Conservation (phyloP, 1,140 invertebrate genomes). For the Copidosoma floridanum region DNA sequence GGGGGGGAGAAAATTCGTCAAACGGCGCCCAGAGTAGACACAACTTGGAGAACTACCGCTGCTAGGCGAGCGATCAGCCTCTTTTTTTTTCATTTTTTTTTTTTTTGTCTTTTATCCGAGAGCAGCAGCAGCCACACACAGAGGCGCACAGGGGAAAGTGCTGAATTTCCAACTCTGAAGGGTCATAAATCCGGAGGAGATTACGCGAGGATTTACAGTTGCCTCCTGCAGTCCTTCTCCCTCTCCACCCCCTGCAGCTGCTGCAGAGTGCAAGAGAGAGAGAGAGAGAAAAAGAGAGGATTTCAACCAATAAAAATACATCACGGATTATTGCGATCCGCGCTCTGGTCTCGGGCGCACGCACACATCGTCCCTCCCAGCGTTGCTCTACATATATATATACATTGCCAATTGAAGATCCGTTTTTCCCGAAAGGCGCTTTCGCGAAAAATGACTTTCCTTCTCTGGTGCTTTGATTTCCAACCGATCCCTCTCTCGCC, state of each 20-base stretch:
- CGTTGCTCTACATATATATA: too few species aligned
- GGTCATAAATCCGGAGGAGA: conserved; percentile 26
- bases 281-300: conserved; percentile 13
- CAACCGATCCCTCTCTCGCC: background rate
- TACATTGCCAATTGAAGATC: conserved; percentile 11
- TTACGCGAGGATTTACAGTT: conserved; percentile 29
- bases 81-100: conserved; percentile 1
- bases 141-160: conserved; percentile 13
- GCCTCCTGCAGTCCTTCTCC: conserved; percentile 22
- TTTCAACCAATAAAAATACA: conserved; percentile 28
- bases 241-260: background rate
- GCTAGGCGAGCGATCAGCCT: background rate
- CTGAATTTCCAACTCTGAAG: conserved; percentile 30
- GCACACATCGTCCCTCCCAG: background rate
- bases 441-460: background rate
- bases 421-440: background rate
- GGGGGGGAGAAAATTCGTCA: conserved; percentile 13
- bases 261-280: background rate
- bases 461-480: conserved; percentile 11
- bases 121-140: background rate
- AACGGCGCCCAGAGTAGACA: background rate
- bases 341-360: background rate
- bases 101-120: conserved; percentile 21
- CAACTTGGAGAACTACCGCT: background rate
- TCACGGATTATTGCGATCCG: conserved; percentile 26